phyloP scores from a whole-genome alignment of 2,797 vertebrate genomes.

The Picus viridis region DNA sequence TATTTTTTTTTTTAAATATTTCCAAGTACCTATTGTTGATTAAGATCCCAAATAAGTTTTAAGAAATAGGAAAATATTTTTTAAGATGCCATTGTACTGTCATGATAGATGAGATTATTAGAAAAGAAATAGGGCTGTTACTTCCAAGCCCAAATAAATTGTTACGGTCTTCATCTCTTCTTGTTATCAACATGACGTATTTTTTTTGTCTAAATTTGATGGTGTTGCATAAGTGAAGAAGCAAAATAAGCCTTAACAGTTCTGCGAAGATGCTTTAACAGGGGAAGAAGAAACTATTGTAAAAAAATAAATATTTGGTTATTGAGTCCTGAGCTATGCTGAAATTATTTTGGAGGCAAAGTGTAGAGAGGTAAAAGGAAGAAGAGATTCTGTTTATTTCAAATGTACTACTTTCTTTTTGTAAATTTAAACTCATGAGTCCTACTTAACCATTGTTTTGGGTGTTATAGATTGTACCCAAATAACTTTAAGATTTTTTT shows the following conservation, averaged over 20 bases:
- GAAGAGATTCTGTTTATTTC: background rate
- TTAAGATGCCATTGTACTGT: background rate
- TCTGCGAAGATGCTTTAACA: background rate
- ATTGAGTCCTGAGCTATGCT: background rate
- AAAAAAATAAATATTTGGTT: background rate
- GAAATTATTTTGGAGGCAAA: background rate
- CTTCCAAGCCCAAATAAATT: background rate
- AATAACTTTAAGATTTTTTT: background rate
- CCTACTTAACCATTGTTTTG: background rate
- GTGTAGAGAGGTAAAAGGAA: background rate
- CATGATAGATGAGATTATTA: constrained; percentile 22
- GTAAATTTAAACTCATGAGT: background rate
- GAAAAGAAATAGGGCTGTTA: constrained; percentile 13
- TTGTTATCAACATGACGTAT: background rate
- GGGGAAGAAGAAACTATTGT: background rate
- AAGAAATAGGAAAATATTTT: background rate
- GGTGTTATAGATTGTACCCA: background rate
- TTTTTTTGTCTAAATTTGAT: background rate
- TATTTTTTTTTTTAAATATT: background rate
- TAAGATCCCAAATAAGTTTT: background rate
- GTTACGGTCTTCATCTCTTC: constrained; percentile 17
- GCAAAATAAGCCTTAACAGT: background rate
- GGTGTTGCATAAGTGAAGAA: background rate
- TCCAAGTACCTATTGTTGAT: background rate
- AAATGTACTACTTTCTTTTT: background rate